phyloP scores from a whole-genome alignment of 1,140 invertebrate species.

The Drosophila malerkotliana region DNA sequence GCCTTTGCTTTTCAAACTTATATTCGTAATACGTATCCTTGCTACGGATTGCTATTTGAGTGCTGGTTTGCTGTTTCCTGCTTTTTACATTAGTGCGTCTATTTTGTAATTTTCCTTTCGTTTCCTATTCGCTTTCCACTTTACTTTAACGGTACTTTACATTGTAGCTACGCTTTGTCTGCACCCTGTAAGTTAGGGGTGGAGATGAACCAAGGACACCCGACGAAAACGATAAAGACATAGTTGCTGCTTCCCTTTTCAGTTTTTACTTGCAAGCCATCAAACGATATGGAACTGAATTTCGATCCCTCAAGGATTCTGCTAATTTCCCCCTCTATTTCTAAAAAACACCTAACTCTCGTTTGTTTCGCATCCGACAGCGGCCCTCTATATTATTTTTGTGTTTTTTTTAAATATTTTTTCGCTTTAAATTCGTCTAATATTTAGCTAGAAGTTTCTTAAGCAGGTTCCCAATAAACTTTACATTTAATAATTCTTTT shows the following conservation, averaged over 20 bases:
- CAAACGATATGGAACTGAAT: constrained; percentile 23
- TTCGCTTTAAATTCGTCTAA: constrained; percentile 75
- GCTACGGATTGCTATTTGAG: constrained; percentile 54
- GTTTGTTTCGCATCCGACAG: constrained; percentile 28
- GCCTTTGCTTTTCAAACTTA: constrained; percentile 25
- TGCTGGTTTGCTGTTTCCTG: constrained; percentile 28
- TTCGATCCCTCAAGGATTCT: constrained; percentile 27
- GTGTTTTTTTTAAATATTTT: background rate
- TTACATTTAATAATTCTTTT: constrained; percentile 37
- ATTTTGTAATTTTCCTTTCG: constrained; percentile 53
- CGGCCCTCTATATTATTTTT: constrained; percentile 17
- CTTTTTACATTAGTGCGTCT: constrained; percentile 61
- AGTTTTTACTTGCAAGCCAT: constrained; percentile 11
- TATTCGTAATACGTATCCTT: constrained; percentile 24
- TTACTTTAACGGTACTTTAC: constrained; percentile 73
- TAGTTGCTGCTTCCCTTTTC: constrained; percentile 13
- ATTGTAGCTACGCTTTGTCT: constrained; percentile 76
- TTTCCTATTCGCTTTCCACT: constrained; percentile 34
- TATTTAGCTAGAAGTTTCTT: constrained; percentile 64
- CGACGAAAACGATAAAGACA: constrained; percentile 57
- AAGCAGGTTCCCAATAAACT: constrained; percentile 55
- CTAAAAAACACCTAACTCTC: constrained; percentile 8
- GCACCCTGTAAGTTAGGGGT: constrained; percentile 44
- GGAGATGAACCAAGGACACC: constrained; percentile 46
- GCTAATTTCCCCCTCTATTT: constrained; percentile 28